Conservation (phyloP, 1,140 invertebrate genomes). For the Pissodes strobi region DNA sequence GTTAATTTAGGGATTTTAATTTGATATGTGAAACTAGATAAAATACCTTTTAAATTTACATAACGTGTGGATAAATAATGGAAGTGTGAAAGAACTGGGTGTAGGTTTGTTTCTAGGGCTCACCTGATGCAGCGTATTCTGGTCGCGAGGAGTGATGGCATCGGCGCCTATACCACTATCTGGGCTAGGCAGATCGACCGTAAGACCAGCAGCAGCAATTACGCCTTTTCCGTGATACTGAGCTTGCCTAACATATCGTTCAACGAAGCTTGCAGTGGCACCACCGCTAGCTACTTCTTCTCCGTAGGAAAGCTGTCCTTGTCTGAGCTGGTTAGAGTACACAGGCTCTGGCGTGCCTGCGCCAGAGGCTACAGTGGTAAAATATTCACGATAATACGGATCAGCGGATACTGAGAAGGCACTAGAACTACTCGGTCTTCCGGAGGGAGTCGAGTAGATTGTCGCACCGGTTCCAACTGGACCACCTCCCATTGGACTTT, state of each 20-base stretch:
- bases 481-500: constrained; percentile 54
- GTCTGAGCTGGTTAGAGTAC: constrained; percentile 61
- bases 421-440: constrained; percentile 47
- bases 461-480: constrained; percentile 40
- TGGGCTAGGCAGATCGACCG: constrained; percentile 88
- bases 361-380: constrained; percentile 55
- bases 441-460: constrained; percentile 42
- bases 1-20: no score
- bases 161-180: constrained; percentile 91
- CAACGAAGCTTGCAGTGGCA: constrained; percentile 58
- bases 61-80: constrained; percentile 15
- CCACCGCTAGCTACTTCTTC: constrained; percentile 53
- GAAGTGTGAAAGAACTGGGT: constrained; percentile 5
- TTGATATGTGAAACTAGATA: no score
- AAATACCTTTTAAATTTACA: no score
- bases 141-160: constrained; percentile 86
- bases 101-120: constrained; percentile 50
- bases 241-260: constrained; percentile 62
- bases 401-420: constrained; percentile 56
- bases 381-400: constrained; percentile 61
- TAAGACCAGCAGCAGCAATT: constrained; percentile 70
- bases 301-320: constrained; percentile 59
- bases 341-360: constrained; percentile 55
- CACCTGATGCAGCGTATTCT: constrained; percentile 87
- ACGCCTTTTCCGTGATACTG: constrained; percentile 60